Conservation (phyloP, 2,797 vertebrate species). For the Esox masquinongy region DNA sequence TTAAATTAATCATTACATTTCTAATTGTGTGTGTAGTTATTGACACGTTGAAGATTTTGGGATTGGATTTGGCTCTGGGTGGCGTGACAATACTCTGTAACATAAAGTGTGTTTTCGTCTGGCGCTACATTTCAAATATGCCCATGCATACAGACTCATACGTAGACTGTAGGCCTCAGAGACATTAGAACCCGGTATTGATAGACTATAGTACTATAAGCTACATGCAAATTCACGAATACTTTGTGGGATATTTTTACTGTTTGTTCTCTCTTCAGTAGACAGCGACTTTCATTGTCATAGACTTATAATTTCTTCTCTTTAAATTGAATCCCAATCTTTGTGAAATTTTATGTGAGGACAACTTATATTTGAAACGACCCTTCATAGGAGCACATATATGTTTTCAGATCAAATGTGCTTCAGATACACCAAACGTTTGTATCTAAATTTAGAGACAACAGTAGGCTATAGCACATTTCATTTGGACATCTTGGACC, state of each 20-base stretch:
- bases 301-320: background rate
- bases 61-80: background rate
- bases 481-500: background rate
- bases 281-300: background rate
- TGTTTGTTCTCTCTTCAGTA: background rate
- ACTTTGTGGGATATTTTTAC: background rate
- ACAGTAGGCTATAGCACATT: background rate
- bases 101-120: slow-evolving; percentile 29
- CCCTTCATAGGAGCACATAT: background rate
- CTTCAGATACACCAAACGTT: background rate
- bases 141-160: background rate
- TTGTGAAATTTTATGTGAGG: background rate
- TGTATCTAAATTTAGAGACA: background rate
- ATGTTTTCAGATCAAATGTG: background rate
- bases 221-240: background rate
- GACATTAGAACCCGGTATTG: no score
- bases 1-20: background rate
- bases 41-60: slow-evolving; percentile 1
- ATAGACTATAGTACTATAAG: no score
- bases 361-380: background rate
- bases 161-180: background rate
- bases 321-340: background rate
- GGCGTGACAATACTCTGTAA: background rate
- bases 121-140: slow-evolving; percentile 31
- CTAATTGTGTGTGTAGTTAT: background rate